A percentile compares a stretch with the other conserved stretches of the same genome.
Evolutionary conservation across 2,113 vertebrate species (phyloP).

Genomic region (Centropristis striata): DNA sequence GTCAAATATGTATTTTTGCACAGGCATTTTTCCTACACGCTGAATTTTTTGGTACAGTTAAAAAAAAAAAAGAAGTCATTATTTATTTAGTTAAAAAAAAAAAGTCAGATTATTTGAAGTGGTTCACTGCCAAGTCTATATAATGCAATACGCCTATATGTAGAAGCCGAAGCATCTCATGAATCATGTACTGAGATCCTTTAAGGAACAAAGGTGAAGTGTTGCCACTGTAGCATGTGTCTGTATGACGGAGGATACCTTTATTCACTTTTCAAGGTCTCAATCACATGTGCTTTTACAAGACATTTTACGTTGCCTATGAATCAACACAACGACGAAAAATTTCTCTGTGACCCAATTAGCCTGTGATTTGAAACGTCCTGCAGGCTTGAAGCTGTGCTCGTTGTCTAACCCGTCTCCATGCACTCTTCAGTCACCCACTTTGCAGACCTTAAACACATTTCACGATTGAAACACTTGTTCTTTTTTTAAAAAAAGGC

Average conservation of each 20-base stretch:
- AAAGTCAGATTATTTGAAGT: slow-evolving; percentile 84
- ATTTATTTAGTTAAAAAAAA: slow-evolving; percentile 94
- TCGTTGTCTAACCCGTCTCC: slow-evolving; percentile 37
- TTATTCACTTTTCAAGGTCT: slow-evolving; percentile 74
- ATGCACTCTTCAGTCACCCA: slow-evolving; percentile 47
- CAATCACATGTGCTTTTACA: slow-evolving; percentile 72
- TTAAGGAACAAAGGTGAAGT: slow-evolving; percentile 67
- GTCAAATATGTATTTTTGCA: slow-evolving; percentile 99
- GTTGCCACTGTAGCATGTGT: slow-evolving; percentile 81
- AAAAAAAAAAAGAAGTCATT: slow-evolving; percentile 89
- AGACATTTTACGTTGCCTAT: slow-evolving; percentile 74
- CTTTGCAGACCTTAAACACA: slow-evolving; percentile 65
- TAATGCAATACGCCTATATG: slow-evolving; percentile 90
- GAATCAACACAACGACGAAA: slow-evolving; percentile 51
- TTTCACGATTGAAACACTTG: slow-evolving; percentile 71
- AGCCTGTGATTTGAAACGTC: slow-evolving; percentile 71
- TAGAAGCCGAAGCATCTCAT: slow-evolving; percentile 81
- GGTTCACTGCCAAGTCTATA: slow-evolving; percentile 99
- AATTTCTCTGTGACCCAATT: slow-evolving; percentile 62
- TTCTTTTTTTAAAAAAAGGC: slow-evolving; percentile 75
- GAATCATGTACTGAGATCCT: slow-evolving; percentile 77
- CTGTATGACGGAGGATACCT: slow-evolving; percentile 70
- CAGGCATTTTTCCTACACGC: slow-evolving; percentile 97
- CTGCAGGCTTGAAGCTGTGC: slow-evolving; percentile 65
- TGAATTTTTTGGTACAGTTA: slow-evolving; percentile 95